Percentiles rank a stretch among this genome's conserved stretches.
These are phyloP conservation scores for Hepsetus odoe DNA, from an alignment of 2,113 vertebrate genomes.

Conservation along the genomic window DNA sequence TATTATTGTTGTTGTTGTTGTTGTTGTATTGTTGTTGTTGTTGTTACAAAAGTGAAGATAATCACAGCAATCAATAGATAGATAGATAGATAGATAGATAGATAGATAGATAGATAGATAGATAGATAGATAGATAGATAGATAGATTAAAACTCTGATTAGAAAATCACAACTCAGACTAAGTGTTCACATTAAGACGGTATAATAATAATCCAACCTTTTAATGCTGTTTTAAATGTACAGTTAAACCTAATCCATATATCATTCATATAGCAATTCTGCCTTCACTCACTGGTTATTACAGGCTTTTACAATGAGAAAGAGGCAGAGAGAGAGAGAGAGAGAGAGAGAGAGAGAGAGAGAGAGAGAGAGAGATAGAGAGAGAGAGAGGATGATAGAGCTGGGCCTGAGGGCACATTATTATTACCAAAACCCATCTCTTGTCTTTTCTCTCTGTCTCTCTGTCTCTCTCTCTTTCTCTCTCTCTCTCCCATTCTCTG, in stretches of 20 bases:
- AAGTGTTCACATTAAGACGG: background rate
- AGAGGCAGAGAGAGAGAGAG: conserved; percentile 5
- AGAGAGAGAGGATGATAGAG: conserved; percentile 60
- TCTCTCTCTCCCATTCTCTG: conserved; percentile 31
- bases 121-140: background rate
- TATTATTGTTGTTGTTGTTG: too few relatives aligned
- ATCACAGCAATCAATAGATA: background rate
- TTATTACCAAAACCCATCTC: conserved; percentile 68
- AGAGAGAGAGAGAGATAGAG: conserved; percentile 23
- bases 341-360: conserved; percentile 11
- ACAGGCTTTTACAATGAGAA: conserved; percentile 6
- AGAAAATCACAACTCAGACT: background rate
- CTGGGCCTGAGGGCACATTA: conserved; percentile 73
- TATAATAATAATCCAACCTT: background rate
- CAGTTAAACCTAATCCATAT: background rate
- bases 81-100: background rate
- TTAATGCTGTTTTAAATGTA: conserved; percentile 2
- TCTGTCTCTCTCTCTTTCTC: conserved; percentile 33
- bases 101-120: background rate
- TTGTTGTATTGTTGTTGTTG: too few relatives aligned
- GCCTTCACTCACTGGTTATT: conserved; percentile 18
- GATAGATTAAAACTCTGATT: background rate
- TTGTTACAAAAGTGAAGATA: too few relatives aligned
- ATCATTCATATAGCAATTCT: conserved; percentile 15
- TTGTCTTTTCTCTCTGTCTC: conserved; percentile 36